A percentile compares a stretch with the other conserved stretches of the same genome.
Conservation (phyloP, 2,113 vertebrate species). For the Bostrychus sinensis region DNA sequence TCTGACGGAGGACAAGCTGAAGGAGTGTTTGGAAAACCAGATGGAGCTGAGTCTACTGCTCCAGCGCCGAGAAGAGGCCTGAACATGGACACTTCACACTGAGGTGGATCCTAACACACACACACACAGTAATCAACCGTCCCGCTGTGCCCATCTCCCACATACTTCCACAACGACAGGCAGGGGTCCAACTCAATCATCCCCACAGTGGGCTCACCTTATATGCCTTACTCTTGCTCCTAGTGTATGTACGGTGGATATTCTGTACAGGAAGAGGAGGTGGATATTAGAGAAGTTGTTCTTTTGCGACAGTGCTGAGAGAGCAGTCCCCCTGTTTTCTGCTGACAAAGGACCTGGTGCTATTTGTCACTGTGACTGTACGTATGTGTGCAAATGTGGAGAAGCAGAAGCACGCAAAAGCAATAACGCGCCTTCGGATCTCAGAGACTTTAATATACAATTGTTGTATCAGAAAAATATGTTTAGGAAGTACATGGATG, state of each 20-base stretch:
- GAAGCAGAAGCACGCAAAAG: slow-evolving; percentile 21
- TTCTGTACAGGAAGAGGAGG: slow-evolving; percentile 37
- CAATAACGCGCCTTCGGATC: neutral
- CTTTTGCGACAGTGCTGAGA: slow-evolving; percentile 55
- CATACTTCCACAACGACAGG: neutral
- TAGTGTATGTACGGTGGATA: slow-evolving; percentile 12
- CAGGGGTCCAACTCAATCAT: neutral
- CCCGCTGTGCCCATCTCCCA: neutral
- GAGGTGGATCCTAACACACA: slow-evolving; percentile 9
- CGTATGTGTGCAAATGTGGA: slow-evolving; percentile 13
- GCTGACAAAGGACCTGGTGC: slow-evolving; percentile 59
- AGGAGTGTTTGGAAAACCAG: slow-evolving; percentile 93
- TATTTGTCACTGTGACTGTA: slow-evolving; percentile 43
- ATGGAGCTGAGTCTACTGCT: slow-evolving; percentile 82
- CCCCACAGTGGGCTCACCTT: neutral
- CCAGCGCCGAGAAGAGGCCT: slow-evolving; percentile 48
- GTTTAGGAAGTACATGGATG: neutral
- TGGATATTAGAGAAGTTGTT: slow-evolving; percentile 61
- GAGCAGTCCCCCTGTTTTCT: slow-evolving; percentile 50
- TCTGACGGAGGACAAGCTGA: slow-evolving; percentile 93
- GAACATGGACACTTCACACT: slow-evolving; percentile 25
- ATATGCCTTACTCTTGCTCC: neutral
- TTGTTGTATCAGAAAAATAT: slow-evolving; percentile 4
- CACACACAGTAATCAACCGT: neutral
- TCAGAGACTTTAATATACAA: neutral